Evolutionary conservation across 1,140 invertebrate genomes (phyloP).

Genomic region (Drosophila kohkoa): DNA sequence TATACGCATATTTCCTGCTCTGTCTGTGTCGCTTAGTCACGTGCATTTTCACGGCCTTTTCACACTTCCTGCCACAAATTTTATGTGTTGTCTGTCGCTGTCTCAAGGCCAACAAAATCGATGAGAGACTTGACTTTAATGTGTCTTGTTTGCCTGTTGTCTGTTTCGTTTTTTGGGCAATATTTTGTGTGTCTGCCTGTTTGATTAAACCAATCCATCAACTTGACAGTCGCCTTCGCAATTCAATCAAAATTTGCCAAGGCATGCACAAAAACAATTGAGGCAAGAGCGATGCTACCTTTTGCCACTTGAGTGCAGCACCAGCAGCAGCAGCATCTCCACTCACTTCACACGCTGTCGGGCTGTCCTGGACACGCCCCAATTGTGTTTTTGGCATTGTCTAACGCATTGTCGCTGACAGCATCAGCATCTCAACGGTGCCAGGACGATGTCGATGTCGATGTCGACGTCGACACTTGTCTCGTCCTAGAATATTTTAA

Average conservation of each 20-base stretch:
- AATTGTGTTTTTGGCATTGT: constrained; percentile 82
- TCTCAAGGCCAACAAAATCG: constrained; percentile 23
- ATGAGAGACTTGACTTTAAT: constrained; percentile 10
- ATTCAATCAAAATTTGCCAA: constrained; percentile 78
- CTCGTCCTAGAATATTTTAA: constrained; percentile 47
- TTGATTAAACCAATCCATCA: constrained; percentile 77
- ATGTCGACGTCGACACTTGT: constrained; percentile 19
- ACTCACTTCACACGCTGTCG: constrained; percentile 32
- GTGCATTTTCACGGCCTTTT: constrained; percentile 16
- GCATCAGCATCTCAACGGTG: constrained; percentile 63
- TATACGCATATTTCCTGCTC: constrained; percentile 55
- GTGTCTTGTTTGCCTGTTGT: not conserved
- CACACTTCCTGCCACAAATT: constrained; percentile 22
- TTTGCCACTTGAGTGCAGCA: constrained; percentile 42
- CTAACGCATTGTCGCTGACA: constrained; percentile 72
- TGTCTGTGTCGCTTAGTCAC: constrained; percentile 23
- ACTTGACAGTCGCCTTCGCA: constrained; percentile 45
- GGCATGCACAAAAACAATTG: constrained; percentile 76
- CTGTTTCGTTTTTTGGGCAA: too few species aligned
- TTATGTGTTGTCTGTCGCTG: not conserved
- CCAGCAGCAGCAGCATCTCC: not conserved
- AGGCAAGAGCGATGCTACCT: constrained; percentile 31
- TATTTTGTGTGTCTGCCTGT: constrained; percentile 10
- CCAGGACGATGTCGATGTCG: constrained; percentile 26
- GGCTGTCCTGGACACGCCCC: constrained; percentile 66